These are phyloP conservation scores for Agriotes lineatus DNA, from an alignment of 2,888 invertebrate genomes.

Conservation along the genomic window DNA sequence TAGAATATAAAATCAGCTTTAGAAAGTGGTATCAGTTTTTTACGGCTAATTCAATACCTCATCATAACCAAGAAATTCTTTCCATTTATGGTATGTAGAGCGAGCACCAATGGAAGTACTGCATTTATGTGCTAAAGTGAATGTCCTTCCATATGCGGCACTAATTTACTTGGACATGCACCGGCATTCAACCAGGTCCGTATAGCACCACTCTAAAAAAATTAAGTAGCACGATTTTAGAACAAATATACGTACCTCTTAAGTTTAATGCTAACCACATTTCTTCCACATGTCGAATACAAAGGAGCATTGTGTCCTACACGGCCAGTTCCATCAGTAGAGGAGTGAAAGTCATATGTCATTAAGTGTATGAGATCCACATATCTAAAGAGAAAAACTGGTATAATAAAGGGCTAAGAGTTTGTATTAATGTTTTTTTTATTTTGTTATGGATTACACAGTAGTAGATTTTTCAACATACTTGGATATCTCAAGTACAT, in stretches of 20 bases:
- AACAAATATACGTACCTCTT: too few relatives aligned
- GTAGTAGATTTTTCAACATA: background rate
- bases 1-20: too few relatives aligned
- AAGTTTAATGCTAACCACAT: too few relatives aligned
- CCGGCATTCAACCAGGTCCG: background rate
- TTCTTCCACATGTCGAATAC: too few relatives aligned
- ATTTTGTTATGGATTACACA: too few relatives aligned
- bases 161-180: slow-evolving; percentile 35
- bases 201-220: background rate
- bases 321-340: slow-evolving; percentile 6
- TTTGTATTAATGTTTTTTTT: too few relatives aligned
- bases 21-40: too few relatives aligned
- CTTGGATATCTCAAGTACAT: slow-evolving; percentile 20
- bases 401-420: too few relatives aligned
- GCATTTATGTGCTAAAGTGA: slow-evolving; percentile 29
- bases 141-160: slow-evolving; percentile 47
- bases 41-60: too few relatives aligned
- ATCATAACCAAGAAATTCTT: background rate
- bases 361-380: slow-evolving; percentile 26
- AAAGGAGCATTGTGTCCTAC: slow-evolving; percentile 19
- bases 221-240: too few relatives aligned
- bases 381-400: background rate
- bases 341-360: too few relatives aligned
- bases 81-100: slow-evolving; percentile 35
- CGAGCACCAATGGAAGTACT: slow-evolving; percentile 36